phyloP scores from a whole-genome alignment of 1,140 invertebrate species.

The Drosophila tristis region DNA sequence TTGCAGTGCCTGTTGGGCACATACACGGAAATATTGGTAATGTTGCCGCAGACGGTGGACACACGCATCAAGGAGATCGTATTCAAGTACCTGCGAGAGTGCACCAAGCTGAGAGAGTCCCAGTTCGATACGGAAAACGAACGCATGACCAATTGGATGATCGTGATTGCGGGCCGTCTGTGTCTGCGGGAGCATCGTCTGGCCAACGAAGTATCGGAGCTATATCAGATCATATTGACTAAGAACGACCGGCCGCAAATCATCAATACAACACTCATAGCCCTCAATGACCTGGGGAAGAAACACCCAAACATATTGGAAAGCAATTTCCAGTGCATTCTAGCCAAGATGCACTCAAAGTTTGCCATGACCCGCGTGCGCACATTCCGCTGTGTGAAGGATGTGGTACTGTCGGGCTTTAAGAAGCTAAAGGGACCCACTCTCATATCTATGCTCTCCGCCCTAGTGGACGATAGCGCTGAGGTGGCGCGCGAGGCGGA shows the following conservation, averaged over 20 bases:
- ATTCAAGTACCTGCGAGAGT: conserved; percentile 66
- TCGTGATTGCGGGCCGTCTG: conserved; percentile 69
- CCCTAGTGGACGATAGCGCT: conserved; percentile 63
- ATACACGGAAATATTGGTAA: conserved; percentile 71
- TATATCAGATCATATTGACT: conserved; percentile 61
- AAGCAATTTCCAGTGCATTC: conserved; percentile 65
- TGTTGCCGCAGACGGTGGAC: conserved; percentile 42
- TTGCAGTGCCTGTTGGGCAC: conserved; percentile 58
- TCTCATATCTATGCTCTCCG: conserved; percentile 62
- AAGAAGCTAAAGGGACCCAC: conserved; percentile 76
- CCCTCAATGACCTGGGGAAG: conserved; percentile 77
- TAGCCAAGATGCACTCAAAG: conserved; percentile 65
- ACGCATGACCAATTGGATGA: conserved; percentile 78
- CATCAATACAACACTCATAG: conserved; percentile 75
- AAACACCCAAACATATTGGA: conserved; percentile 75
- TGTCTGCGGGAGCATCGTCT: conserved; percentile 58
- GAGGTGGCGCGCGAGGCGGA: conserved; percentile 68
- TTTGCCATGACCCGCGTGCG: conserved; percentile 70
- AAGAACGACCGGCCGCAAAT: conserved; percentile 76
- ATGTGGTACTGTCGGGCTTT: conserved; percentile 74
- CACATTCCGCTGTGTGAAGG: conserved; percentile 79
- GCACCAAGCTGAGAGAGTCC: conserved; percentile 58
- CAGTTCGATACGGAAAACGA: conserved; percentile 78
- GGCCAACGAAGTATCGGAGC: conserved; percentile 48
- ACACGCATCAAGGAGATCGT: conserved; percentile 54